A percentile compares a stretch with the other conserved stretches of the same genome.
These are phyloP conservation scores for Labroides dimidiatus DNA, from an alignment of 2,797 vertebrate species.

Conservation along the genomic window DNA sequence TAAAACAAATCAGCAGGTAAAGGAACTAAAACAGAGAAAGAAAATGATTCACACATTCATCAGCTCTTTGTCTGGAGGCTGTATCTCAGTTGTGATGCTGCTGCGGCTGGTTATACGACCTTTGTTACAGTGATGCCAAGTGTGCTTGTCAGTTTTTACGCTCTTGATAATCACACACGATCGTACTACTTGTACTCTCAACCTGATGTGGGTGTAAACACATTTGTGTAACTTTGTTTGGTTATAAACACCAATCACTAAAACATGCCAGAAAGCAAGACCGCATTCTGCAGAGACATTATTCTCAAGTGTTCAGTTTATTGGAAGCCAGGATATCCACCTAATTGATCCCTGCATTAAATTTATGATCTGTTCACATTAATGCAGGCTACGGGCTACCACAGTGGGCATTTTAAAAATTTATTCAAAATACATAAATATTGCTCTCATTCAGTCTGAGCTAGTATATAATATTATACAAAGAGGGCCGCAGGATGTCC, in stretches of 20 bases:
- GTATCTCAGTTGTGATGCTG: constrained; percentile 41
- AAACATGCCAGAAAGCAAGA: constrained; percentile 9
- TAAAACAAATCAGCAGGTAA: constrained; percentile 42
- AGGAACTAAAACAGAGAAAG: constrained; percentile 37
- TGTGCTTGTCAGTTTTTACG: too few relatives aligned
- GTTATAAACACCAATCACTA: constrained; percentile 1
- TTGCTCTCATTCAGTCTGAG: not conserved
- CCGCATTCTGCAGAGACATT: constrained; percentile 7
- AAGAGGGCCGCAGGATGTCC: not conserved
- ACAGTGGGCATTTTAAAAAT: not conserved
- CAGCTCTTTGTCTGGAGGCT: constrained; percentile 37
- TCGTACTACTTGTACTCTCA: too few relatives aligned
- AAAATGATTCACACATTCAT: constrained; percentile 49
- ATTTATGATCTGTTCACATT: not conserved
- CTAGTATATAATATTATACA: not conserved
- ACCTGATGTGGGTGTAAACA: constrained; percentile 1
- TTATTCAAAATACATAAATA: constrained; percentile 1
- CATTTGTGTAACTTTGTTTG: not conserved
- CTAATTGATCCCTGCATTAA: not conserved
- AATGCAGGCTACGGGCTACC: constrained; percentile 1
- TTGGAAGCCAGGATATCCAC: not conserved
- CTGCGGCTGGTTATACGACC: constrained; percentile 37
- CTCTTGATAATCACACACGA: too few relatives aligned
- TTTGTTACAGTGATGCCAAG: constrained; percentile 32
- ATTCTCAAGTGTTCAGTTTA: not conserved